Evolutionary conservation across 1,140 invertebrate species (phyloP).

Genomic region (Saccostrea cuccullata): DNA sequence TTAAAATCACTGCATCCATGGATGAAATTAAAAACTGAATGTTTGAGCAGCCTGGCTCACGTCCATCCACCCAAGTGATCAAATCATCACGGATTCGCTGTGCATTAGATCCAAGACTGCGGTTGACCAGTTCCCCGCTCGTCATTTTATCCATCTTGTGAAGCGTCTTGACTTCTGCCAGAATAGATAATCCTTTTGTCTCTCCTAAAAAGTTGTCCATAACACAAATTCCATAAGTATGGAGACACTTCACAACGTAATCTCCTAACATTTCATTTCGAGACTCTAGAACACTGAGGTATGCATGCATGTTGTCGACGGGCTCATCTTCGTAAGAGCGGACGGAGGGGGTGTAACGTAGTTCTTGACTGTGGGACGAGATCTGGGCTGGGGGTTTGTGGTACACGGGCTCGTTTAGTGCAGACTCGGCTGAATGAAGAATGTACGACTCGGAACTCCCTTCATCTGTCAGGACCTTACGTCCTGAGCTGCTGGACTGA

Average conservation of each 20-base stretch:
- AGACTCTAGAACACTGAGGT: conserved; percentile 59
- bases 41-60: conserved; percentile 87
- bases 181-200: conserved; percentile 86
- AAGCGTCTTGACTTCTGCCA: conserved; percentile 88
- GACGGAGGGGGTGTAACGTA: not conserved
- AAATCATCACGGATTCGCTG: conserved; percentile 85
- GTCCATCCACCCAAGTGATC: conserved; percentile 94
- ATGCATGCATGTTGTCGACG: conserved; percentile 53
- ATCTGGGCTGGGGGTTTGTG: conserved; percentile 34
- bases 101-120: conserved; percentile 43
- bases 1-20: conserved; percentile 84
- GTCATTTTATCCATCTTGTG: conserved; percentile 60
- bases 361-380: not conserved
- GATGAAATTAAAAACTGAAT: conserved; percentile 91
- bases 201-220: conserved; percentile 94
- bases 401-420: conserved; percentile 48
- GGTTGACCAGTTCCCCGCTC: conserved; percentile 60
- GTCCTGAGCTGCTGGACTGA: conserved; percentile 9
- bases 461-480: conserved; percentile 23
- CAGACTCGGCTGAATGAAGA: conserved; percentile 54
- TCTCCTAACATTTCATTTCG: conserved; percentile 62
- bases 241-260: conserved; percentile 83
- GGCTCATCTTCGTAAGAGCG: not conserved
- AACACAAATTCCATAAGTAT: conserved; percentile 93
- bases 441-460: conserved; percentile 65